Evolutionary conservation across 30 jellyfish, hydroid and myxozoan genomes (phyloP).

Genomic region (Turritopsis rubra): DNA sequence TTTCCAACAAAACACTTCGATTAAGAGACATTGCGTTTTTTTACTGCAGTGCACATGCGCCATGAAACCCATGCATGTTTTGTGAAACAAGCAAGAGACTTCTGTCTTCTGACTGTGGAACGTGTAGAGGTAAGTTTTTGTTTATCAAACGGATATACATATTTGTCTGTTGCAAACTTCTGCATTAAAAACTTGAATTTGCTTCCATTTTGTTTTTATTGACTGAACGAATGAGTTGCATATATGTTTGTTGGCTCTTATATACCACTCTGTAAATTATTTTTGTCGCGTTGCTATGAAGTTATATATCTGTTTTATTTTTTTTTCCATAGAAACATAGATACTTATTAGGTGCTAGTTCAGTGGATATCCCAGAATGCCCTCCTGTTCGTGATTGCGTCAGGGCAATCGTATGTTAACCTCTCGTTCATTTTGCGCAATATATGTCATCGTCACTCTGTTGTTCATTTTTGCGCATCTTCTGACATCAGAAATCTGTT

Average conservation of each 20-base stretch:
- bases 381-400: conserved; percentile 78
- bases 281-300: neutral
- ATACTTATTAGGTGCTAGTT: conserved; percentile 65
- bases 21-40: no score
- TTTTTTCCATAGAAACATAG: conserved; percentile 37
- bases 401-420: conserved; percentile 70
- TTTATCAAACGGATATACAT: no score
- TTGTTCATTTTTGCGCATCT: neutral
- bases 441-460: neutral
- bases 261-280: neutral
- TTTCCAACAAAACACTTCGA: no score
- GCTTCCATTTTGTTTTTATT: neutral
- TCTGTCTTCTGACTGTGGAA: conserved; percentile 60
- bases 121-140: conserved; percentile 60
- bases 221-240: neutral
- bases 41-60: conserved; percentile 75
- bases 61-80: conserved; percentile 98
- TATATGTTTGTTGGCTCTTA: neutral
- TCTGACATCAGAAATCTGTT: neutral
- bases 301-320: no score
- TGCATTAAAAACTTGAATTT: no score
- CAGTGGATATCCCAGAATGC: conserved; percentile 85
- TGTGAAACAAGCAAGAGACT: conserved; percentile 94
- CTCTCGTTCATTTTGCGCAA: neutral
- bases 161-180: no score